Evolutionary conservation across 2,797 vertebrate genomes (phyloP).

Genomic region (Setipinna tenuifilis): DNA sequence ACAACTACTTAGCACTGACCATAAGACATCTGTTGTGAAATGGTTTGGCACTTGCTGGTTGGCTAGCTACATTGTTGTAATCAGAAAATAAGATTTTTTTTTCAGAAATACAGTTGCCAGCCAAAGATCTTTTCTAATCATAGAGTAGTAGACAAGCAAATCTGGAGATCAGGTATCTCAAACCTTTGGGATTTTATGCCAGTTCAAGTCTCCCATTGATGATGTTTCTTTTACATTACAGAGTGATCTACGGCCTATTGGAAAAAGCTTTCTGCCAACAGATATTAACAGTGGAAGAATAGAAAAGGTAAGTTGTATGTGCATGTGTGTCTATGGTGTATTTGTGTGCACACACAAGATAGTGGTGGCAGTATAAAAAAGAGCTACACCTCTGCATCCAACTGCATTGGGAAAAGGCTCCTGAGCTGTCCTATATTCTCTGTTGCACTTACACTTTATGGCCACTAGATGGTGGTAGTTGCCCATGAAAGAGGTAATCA

Average conservation of each 20-base stretch:
- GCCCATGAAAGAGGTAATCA: neutral
- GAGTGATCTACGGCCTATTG: constrained; percentile 94
- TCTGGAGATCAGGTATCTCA: too few species aligned
- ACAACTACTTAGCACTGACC: too few species aligned
- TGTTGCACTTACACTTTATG: neutral
- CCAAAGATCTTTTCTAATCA: too few species aligned
- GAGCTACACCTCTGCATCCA: neutral
- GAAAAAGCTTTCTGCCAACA: constrained; percentile 87
- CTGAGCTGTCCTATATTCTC: neutral
- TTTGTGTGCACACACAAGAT: neutral
- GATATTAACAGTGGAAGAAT: constrained; percentile 95
- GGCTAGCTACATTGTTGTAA: too few species aligned
- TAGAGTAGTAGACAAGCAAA: too few species aligned
- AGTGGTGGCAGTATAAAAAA: neutral
- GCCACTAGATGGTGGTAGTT: constrained; percentile 15
- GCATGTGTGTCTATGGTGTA: constrained; percentile 14
- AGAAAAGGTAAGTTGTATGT: constrained; percentile 83
- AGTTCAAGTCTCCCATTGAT: too few species aligned
- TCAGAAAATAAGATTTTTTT: too few species aligned
- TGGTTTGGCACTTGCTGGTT: too few species aligned
- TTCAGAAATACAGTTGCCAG: too few species aligned
- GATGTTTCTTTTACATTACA: constrained; percentile 68
- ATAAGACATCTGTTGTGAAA: too few species aligned
- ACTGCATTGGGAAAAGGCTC: neutral
- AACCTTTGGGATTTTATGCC: too few species aligned